Base-by-base conservation (phyloP, 2,888 invertebrate genomes). In the Ceriagrion tenellum region DNA sequence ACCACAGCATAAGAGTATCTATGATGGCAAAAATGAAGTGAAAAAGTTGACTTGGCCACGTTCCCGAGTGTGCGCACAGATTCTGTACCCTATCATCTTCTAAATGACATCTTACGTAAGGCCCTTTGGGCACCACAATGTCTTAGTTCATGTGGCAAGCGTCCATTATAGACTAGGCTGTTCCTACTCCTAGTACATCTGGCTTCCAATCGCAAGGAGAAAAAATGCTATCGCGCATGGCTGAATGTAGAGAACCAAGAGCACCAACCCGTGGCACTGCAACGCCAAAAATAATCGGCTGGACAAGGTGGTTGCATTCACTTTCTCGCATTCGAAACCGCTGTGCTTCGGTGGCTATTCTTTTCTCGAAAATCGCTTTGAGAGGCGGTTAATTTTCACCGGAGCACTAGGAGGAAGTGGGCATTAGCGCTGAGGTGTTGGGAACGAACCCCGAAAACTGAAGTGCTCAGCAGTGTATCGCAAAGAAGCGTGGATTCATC, bases 161-260 rank as follows among this genome's bases (percentile, higher is more conserved):
- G n/a, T n/a, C n/a, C n/a, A n/a, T n/a, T n/a, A n/a, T n/a, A n/a
- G n/a, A 8, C 47, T 47, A 8, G 47, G 47, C 47, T 47, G 4
- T 47, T 4, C 47, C 47, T 47, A 47, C 47, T 47, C 47, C 47
- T 47, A 47, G 47, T 47, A 8, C 47, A 47, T 8, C 47, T 8
- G 4, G 8, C n/a, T 69, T 69, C n/a, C n/a, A 69, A n/a, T 69
- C 69, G 13, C 1, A 69, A 69, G 59, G 18, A 69, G 23, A 81
- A 81, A 81, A 81, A 81, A 16, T 81, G 59, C 35, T 3, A 81
- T 81, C 35, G 81, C 35, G 81, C 81, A 81, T 35, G 81, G 16
- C 30, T 81, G 81, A 81, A 81, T 35, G 81, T 81, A 81, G 81
- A 81, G 81, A 81, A 81, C 16, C 81, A 81, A 69, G 81, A 81